Percentiles rank a stretch among this genome's conserved stretches.
Conservation (phyloP, 2,888 invertebrate species). For the Agriopis aurantiaria region DNA sequence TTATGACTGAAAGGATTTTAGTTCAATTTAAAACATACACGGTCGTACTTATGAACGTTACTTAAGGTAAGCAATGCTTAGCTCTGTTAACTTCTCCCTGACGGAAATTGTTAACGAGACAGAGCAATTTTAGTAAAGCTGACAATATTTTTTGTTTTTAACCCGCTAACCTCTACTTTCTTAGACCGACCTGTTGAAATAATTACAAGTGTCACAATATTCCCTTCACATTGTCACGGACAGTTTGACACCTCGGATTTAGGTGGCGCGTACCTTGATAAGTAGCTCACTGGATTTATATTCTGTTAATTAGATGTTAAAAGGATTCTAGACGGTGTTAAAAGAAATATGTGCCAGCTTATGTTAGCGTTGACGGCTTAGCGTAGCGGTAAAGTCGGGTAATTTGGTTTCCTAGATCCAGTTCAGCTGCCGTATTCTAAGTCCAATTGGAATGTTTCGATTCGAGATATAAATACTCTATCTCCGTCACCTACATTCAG, state of each 20-base stretch:
- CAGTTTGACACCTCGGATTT: conserved; percentile 73
- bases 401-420: conserved; percentile 8
- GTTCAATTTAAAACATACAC: no score
- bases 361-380: conserved; percentile 13
- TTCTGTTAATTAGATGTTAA: conserved; percentile 64
- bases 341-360: conserved; percentile 26
- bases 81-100: no score
- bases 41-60: no score
- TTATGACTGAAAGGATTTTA: no score
- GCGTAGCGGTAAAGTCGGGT: conserved; percentile 13
- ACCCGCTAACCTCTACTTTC: conserved; percentile 49
- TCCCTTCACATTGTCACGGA: conserved; percentile 69
- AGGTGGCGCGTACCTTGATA: conserved; percentile 59
- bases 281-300: conserved; percentile 63
- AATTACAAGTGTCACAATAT: conserved; percentile 82
- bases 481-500: no score
- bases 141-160: neutral
- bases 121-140: no score
- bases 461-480: neutral
- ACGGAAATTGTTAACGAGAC: no score
- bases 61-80: no score
- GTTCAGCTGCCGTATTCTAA: neutral
- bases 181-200: conserved; percentile 59
- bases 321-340: conserved; percentile 35
- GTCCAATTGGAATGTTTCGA: neutral